Evolutionary conservation across 1,140 invertebrate species (phyloP).

Genomic region (Drosophila neocordata): DNA sequence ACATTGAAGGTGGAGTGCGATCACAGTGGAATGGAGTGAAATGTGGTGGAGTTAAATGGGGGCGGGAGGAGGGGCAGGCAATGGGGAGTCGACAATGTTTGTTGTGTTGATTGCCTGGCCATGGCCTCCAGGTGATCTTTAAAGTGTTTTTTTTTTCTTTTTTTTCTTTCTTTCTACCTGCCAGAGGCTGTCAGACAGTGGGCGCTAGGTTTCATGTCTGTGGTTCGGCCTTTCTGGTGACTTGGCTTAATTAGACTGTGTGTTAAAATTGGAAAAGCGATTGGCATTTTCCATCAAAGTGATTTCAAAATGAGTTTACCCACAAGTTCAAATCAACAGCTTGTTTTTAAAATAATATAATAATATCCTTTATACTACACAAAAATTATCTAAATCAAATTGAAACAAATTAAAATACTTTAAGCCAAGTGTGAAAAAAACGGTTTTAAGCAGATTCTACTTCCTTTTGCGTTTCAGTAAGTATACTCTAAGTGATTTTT

Average conservation of each 20-base stretch:
- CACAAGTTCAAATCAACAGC: not conserved
- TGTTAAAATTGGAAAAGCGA: not conserved
- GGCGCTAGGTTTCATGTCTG: slow-evolving; percentile 17
- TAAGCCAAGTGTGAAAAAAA: no score
- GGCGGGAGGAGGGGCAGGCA: not conserved
- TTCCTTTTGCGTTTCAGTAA: no score
- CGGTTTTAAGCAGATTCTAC: no score
- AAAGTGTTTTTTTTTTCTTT: slow-evolving; percentile 10
- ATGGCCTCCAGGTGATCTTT: slow-evolving; percentile 51
- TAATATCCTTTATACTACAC: no score
- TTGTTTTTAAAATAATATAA: not conserved
- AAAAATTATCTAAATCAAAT: no score
- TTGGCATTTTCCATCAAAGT: not conserved
- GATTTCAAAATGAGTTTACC: not conserved
- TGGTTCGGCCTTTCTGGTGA: slow-evolving; percentile 36
- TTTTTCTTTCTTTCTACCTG: not conserved
- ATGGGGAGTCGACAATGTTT: slow-evolving; percentile 31
- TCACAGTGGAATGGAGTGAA: not conserved
- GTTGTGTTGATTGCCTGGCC: slow-evolving; percentile 56
- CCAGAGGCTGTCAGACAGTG: slow-evolving; percentile 34
- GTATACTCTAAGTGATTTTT: no score
- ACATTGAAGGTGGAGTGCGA: slow-evolving; percentile 18
- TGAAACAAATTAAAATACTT: no score
- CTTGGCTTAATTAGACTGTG: slow-evolving; percentile 10
- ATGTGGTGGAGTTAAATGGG: not conserved